phyloP scores from a whole-genome alignment of 2,888 invertebrate genomes.

The Masnerella sp. region DNA sequence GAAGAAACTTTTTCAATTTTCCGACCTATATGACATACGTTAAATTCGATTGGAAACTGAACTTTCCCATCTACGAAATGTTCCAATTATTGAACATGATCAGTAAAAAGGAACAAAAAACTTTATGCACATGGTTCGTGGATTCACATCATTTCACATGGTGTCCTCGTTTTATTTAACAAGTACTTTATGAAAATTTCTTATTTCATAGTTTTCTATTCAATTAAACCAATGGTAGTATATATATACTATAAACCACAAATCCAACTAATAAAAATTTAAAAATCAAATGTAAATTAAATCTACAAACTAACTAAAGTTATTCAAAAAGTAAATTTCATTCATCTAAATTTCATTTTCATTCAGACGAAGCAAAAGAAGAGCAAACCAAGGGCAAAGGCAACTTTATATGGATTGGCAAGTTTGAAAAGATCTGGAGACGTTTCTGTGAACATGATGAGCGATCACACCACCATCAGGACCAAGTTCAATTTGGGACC shows the following conservation, averaged over 20 bases:
- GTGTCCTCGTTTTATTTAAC: too few species aligned
- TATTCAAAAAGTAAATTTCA: background rate
- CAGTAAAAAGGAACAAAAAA: background rate
- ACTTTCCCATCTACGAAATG: background rate
- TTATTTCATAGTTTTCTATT: too few species aligned
- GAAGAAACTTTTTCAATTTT: too few species aligned
- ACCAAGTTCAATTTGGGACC: constrained; percentile 90
- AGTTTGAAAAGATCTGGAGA: constrained; percentile 88
- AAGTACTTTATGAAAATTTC: too few species aligned
- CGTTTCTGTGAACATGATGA: constrained; percentile 88
- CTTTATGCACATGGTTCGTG: too few species aligned
- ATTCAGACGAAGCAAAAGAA: constrained; percentile 69
- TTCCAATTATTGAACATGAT: background rate
- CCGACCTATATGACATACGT: too few species aligned
- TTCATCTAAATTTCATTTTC: background rate
- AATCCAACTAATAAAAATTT: too few species aligned
- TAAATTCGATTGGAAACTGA: background rate
- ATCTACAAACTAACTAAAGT: background rate
- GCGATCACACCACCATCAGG: constrained; percentile 89
- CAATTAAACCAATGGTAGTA: too few species aligned
- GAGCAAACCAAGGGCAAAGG: constrained; percentile 83
- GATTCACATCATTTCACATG: too few species aligned
- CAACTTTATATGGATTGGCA: constrained; percentile 89
- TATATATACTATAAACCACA: too few species aligned
- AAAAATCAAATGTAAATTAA: too few species aligned